Percentiles rank a stretch among this genome's conserved stretches.
These are phyloP conservation scores for Merops nubicus DNA, from an alignment of 2,113 vertebrate genomes.

Conservation along the genomic window DNA sequence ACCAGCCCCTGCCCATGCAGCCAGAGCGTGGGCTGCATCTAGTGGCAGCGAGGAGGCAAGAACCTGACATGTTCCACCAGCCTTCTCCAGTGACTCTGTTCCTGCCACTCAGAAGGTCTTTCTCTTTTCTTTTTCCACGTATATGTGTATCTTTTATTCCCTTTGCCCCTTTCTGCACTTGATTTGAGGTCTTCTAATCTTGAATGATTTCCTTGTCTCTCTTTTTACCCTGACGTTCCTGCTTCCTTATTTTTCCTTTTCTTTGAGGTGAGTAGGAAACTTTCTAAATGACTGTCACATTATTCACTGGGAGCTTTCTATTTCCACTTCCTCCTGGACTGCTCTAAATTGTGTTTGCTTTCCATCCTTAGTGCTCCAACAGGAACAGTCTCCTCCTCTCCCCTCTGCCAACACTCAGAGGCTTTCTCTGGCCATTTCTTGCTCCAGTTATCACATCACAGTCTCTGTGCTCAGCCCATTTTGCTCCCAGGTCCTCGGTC, in stretches of 20 bases:
- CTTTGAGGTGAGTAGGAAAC: background rate
- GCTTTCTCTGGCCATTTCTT: background rate
- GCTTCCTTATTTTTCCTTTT: background rate
- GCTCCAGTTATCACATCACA: background rate
- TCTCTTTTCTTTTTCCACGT: background rate
- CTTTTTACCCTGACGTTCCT: background rate
- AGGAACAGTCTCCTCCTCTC: background rate
- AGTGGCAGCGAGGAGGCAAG: background rate
- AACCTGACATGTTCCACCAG: background rate
- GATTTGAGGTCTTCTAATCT: background rate
- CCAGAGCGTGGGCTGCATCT: background rate
- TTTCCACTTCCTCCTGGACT: background rate
- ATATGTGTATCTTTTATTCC: background rate
- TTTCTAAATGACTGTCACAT: background rate
- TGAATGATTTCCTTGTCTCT: background rate
- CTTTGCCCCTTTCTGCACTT: background rate
- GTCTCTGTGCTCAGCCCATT: background rate
- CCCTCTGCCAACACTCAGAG: background rate
- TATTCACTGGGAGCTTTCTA: background rate
- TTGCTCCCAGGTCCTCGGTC: background rate
- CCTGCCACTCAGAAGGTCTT: background rate
- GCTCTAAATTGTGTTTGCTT: background rate
- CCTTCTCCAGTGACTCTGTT: background rate
- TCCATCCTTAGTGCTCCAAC: background rate
- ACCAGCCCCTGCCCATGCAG: fast-evolving